These are phyloP conservation scores for Amphiduros pacificus DNA, from an alignment of 2,888 invertebrate genomes.

Conservation along the genomic window DNA sequence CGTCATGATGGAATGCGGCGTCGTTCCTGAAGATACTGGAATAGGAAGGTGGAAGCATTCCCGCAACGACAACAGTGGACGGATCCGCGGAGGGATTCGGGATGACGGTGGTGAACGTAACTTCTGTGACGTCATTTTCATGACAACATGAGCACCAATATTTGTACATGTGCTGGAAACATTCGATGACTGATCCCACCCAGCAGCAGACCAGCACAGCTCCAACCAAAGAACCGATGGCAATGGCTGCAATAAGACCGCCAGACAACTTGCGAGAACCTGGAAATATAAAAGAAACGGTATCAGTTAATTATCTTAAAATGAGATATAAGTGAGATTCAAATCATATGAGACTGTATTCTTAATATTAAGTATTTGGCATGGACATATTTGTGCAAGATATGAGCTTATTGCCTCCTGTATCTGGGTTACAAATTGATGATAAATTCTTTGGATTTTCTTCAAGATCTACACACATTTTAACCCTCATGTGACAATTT, in stretches of 20 bases:
- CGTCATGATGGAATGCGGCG: constrained; percentile 3
- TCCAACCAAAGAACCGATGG: constrained; percentile 25
- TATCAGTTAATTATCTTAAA: too few species aligned
- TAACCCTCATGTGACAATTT: too few species aligned
- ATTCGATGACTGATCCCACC: constrained; percentile 27
- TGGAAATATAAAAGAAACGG: too few species aligned
- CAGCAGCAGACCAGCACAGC: constrained; percentile 27
- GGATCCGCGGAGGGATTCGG: constrained; percentile 22
- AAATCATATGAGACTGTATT: too few species aligned
- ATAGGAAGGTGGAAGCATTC: constrained; percentile 26
- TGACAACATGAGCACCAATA: constrained; percentile 29
- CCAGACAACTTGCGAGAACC: constrained; percentile 7
- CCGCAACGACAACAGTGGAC: constrained; percentile 19
- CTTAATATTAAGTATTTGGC: too few species aligned
- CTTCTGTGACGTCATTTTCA: constrained; percentile 7
- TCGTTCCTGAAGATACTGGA: constrained; percentile 17
- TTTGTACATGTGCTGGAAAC: constrained; percentile 29
- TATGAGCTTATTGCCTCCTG: too few species aligned
- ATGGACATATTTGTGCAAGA: too few species aligned
- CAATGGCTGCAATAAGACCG: constrained; percentile 22
- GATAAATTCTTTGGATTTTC: too few species aligned
- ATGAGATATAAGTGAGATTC: too few species aligned
- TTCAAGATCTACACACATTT: too few species aligned
- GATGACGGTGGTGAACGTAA: constrained; percentile 17
- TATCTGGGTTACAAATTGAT: too few species aligned